A percentile compares a stretch with the other conserved stretches of the same genome.
phyloP scores from a whole-genome alignment of 2,113 vertebrate genomes.

The Fulmarus glacialis region DNA sequence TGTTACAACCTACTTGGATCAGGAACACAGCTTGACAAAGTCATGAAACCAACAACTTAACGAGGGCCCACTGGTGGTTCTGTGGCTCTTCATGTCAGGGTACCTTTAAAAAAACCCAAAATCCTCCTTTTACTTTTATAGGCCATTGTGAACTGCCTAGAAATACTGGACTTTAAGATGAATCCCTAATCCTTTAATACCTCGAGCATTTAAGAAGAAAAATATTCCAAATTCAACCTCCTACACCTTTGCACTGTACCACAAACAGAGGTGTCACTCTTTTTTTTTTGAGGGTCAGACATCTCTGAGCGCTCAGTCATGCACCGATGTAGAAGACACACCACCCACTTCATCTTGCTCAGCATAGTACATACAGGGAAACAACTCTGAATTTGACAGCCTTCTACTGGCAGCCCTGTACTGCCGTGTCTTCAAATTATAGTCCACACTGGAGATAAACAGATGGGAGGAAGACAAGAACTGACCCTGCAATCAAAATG shows the following conservation, averaged over 20 bases:
- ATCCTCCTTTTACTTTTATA: not conserved
- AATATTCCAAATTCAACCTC: not conserved
- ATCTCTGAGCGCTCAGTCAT: not conserved
- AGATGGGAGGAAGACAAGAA: not conserved
- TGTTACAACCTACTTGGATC: not conserved
- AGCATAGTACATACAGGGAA: not conserved
- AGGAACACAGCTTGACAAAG: not conserved
- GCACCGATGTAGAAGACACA: not conserved
- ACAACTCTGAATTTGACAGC: not conserved
- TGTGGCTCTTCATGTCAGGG: not conserved
- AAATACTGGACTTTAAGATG: not conserved
- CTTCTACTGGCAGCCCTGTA: not conserved
- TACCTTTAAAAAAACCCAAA: not conserved
- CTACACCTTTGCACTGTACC: not conserved
- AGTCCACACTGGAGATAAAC: not conserved
- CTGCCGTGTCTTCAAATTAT: not conserved
- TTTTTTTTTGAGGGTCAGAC: not conserved
- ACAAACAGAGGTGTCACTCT: not conserved
- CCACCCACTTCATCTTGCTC: not conserved
- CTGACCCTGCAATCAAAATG: not conserved
- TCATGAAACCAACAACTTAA: not conserved
- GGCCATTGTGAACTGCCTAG: not conserved
- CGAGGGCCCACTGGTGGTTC: not conserved
- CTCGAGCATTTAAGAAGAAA: not conserved
- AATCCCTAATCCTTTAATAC: not conserved